These are phyloP conservation scores for Machimus atricapillus DNA, from an alignment of 2,888 invertebrate species.

Conservation along the genomic window DNA sequence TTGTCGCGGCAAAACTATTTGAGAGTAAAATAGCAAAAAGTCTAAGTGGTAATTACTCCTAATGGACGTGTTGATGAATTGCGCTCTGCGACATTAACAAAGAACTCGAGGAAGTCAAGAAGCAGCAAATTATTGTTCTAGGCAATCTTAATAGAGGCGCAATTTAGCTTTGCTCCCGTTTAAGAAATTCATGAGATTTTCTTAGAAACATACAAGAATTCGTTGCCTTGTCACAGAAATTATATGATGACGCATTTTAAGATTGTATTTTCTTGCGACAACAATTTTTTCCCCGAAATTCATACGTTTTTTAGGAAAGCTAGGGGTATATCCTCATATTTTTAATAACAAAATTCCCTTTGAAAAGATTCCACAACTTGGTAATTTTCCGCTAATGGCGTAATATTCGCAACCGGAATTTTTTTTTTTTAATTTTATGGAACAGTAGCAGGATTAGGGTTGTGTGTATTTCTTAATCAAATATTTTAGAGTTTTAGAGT, in stretches of 20 bases:
- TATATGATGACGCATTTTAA: neutral
- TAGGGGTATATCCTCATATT: neutral
- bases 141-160: neutral
- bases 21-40: neutral
- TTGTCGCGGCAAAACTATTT: neutral
- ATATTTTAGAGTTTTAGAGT: too few species aligned
- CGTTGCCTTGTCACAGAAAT: neutral
- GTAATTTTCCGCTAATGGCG: neutral
- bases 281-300: neutral
- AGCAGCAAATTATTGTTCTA: neutral
- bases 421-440: neutral
- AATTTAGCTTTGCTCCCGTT: neutral
- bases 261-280: neutral
- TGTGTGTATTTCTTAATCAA: neutral
- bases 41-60: neutral
- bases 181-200: neutral
- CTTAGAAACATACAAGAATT: neutral
- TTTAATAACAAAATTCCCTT: neutral
- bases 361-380: neutral
- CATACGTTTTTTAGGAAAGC: neutral
- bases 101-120: neutral
- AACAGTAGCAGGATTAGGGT: neutral
- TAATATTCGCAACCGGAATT: neutral
- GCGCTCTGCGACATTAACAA: neutral
- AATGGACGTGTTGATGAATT: neutral